A percentile compares a stretch with the other conserved stretches of the same genome.
Conservation (phyloP, 1,140 invertebrate species). For the Elymnias hypermnestra region DNA sequence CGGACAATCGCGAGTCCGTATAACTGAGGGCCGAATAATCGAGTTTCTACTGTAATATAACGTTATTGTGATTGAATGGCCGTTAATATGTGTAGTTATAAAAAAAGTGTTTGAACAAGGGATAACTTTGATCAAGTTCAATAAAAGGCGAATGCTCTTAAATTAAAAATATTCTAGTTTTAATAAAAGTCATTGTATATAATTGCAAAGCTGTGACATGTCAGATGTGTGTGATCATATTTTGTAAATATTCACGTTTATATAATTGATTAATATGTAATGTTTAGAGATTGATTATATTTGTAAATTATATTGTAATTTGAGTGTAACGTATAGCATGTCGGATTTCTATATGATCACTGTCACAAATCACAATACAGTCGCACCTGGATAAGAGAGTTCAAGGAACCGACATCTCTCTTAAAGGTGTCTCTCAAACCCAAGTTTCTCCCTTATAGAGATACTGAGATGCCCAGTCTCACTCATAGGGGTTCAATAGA, state of each 20-base stretch:
- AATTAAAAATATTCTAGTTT: constrained; percentile 50
- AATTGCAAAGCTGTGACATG: constrained; percentile 66
- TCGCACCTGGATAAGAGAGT: too few species aligned
- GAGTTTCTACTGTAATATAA: too few species aligned
- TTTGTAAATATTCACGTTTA: constrained; percentile 75
- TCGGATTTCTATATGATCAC: constrained; percentile 62
- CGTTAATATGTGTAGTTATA: constrained; percentile 28
- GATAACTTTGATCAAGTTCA: constrained; percentile 66
- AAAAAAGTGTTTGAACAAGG: constrained; percentile 53
- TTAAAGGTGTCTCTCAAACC: too few species aligned
- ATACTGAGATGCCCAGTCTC: too few species aligned
- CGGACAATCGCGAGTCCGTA: too few species aligned
- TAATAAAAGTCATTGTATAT: constrained; percentile 75
- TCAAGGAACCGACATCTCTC: too few species aligned
- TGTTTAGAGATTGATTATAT: constrained; percentile 72
- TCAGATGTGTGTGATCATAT: constrained; percentile 62
- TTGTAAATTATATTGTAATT: constrained; percentile 74
- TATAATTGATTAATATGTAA: constrained; percentile 33
- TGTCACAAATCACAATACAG: constrained; percentile 76
- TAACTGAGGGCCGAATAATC: too few species aligned
- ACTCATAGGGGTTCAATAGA: too few species aligned
- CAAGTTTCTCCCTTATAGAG: too few species aligned
- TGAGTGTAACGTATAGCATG: constrained; percentile 59
- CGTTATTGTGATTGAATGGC: constrained; percentile 29
- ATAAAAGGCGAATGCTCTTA: constrained; percentile 66